These are phyloP conservation scores for Eucidaris tribuloides DNA, from an alignment of 35 echinoderm and acorn worm genomes.

Conservation along the genomic window DNA sequence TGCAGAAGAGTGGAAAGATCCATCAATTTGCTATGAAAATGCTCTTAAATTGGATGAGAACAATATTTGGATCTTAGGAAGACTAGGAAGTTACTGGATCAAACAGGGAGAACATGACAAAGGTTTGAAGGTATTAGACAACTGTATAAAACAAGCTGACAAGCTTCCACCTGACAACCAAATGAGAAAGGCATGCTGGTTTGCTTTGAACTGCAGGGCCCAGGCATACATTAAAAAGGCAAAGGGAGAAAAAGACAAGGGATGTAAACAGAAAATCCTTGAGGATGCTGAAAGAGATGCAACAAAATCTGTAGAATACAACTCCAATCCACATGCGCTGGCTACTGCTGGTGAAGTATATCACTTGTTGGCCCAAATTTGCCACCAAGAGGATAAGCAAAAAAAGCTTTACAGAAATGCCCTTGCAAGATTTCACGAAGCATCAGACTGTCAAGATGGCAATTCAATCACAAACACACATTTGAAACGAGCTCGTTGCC, in stretches of 20 bases:
- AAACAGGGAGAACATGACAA: background rate
- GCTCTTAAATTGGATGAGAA: background rate
- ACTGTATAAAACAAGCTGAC: background rate
- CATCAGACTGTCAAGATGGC: background rate
- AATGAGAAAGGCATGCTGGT: background rate
- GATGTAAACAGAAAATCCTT: background rate
- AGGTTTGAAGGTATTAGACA: background rate
- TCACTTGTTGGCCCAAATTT: background rate
- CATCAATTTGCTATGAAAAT: background rate
- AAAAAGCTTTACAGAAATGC: background rate
- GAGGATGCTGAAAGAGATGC: background rate
- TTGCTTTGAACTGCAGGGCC: background rate
- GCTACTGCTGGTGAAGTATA: background rate
- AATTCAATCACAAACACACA: background rate
- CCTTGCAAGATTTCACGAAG: conserved; percentile 4
- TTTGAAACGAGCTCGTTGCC: background rate
- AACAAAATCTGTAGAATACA: background rate
- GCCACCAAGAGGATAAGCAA: background rate
- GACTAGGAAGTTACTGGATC: background rate
- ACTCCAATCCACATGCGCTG: background rate
- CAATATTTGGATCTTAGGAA: background rate
- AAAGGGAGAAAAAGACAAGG: background rate
- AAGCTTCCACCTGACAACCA: background rate
- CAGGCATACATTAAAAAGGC: background rate
- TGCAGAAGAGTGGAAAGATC: background rate